Base-by-base conservation (phyloP, 2,113 vertebrate species). In the Labeo rohita region DNA sequence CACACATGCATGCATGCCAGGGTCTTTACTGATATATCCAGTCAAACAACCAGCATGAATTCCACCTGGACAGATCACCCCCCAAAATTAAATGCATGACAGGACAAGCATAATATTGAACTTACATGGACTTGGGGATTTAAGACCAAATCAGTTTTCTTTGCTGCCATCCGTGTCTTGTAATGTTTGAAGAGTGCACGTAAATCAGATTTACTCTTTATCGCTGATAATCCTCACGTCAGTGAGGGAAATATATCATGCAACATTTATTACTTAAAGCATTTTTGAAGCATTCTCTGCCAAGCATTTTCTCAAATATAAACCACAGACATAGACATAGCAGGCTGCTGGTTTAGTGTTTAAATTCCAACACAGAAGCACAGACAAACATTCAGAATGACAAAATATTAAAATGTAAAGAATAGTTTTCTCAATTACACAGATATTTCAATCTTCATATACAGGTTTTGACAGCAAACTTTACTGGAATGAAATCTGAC, bases 261-360 rank as follows among this genome's bases (percentile, higher is more conserved):
- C 0, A n/a, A 36, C 10, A 79, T 78, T 68, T 90, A 85, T 90
- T 86, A 61, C 90, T 80, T 47, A 59, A 63, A 80, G 84, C 87
- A 80, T 43, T 50, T 36, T 79, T 86, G 89, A 88, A 76, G 6
- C 56, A 86, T n/a, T 61, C 56, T 9, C 56, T n/a, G 56, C 18
- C 56, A 61, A 39, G 50, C 36, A 45, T 39, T 43, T 72, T 43
- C 61, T 54, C 73, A 73, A 79, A 70, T 80, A 59, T 36, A 66
- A 70, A 74, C 54, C 18, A 21, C 56, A 61, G 45, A 86, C 52
- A 23, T 43, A 45, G 59, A 75, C 73, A 87, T 89, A 90, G 91
- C 84, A 87, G 66, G 49, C 50, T 23, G 34, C 52, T 85, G 65
- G 84, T 52, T 45, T n/a, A 56, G n/a, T 18, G 11, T 52, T 75